Conservation (phyloP, 2,888 invertebrate genomes). For the Heliconius hortense region DNA sequence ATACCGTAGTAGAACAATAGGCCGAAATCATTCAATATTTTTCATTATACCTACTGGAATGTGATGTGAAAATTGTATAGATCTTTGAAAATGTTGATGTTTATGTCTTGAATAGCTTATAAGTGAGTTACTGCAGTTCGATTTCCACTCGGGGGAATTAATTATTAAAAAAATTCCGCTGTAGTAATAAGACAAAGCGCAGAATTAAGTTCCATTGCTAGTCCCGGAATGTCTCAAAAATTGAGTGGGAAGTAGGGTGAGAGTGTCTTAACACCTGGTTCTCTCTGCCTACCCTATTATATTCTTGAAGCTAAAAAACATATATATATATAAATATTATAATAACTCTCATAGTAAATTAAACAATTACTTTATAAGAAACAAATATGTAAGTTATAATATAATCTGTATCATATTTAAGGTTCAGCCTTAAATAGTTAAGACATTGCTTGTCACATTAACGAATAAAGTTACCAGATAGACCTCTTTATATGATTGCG, state of each 20-base stretch:
- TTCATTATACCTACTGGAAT: conserved; percentile 9
- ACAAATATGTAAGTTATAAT: neutral
- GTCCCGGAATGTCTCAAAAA: too few species aligned
- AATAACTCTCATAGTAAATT: neutral
- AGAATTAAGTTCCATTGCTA: too few species aligned
- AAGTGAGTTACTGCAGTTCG: too few species aligned
- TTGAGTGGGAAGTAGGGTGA: too few species aligned
- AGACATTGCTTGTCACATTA: conserved; percentile 43
- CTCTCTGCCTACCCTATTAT: too few species aligned
- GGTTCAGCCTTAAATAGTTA: too few species aligned
- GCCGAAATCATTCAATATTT: conserved; percentile 24
- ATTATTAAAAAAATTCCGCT: too few species aligned
- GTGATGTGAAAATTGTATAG: neutral
- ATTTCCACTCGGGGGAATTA: too few species aligned
- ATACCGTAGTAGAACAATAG: conserved; percentile 30
- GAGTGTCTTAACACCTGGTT: too few species aligned
- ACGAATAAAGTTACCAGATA: conserved; percentile 38
- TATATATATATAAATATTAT: neutral
- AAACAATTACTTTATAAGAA: neutral
- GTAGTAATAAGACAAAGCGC: too few species aligned
- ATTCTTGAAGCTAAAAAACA: too few species aligned
- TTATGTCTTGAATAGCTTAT: neutral
- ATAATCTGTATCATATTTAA: conserved; percentile 26
- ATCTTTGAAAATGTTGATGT: neutral
- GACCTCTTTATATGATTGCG: conserved; percentile 40